These are phyloP conservation scores for Lysiphlebus fabarum DNA, from an alignment of 1,140 invertebrate species.

Conservation along the genomic window DNA sequence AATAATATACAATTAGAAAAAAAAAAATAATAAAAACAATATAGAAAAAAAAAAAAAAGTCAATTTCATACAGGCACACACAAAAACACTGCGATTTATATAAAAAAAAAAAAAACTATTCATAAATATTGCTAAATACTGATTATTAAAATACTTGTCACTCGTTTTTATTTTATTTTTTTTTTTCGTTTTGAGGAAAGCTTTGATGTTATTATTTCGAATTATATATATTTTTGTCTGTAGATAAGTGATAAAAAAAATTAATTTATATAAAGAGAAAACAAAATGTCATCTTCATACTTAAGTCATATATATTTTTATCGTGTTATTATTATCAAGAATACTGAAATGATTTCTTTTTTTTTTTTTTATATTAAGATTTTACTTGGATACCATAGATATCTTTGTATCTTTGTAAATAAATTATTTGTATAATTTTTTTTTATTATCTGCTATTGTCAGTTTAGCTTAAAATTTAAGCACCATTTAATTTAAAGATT, in stretches of 20 bases:
- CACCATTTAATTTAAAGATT: no score
- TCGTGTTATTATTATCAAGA: no score
- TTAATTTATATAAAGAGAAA: not conserved
- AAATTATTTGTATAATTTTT: no score
- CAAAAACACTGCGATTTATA: constrained; percentile 2
- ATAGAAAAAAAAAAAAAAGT: constrained; percentile 8
- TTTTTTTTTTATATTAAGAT: no score
- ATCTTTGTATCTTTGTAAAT: no score
- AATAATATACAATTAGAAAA: constrained; percentile 4
- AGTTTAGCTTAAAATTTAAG: no score
- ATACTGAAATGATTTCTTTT: no score
- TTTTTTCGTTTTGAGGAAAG: constrained; percentile 12
- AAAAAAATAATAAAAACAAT: constrained; percentile 19
- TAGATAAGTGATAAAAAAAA: no score
- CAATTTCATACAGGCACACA: constrained; percentile 7
- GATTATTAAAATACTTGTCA: constrained; percentile 53
- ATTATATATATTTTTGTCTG: not conserved
- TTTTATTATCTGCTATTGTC: no score
- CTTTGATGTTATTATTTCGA: constrained; percentile 26
- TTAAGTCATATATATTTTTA: not conserved
- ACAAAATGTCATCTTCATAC: not conserved
- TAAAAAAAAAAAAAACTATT: constrained; percentile 30
- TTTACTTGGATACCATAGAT: no score
- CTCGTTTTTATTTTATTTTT: constrained; percentile 26
- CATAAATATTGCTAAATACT: constrained; percentile 48